phyloP scores from a whole-genome alignment of 2,888 invertebrate genomes.

The Andrena hattorfiana region DNA sequence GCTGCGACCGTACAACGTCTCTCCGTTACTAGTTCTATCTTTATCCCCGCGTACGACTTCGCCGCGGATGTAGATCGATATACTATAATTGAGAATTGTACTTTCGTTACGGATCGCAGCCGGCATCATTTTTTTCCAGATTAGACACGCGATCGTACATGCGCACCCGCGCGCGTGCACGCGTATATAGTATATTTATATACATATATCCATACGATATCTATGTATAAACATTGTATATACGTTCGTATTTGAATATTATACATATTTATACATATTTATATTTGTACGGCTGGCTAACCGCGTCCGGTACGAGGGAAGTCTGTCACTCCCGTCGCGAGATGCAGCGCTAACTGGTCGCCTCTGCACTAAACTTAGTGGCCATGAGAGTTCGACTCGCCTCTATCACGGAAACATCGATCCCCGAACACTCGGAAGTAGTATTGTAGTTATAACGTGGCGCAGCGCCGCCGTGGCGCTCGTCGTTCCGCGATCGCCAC shows the following conservation, averaged over 20 bases:
- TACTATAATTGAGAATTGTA: too few relatives aligned
- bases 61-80: too few relatives aligned
- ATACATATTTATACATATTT: constrained; percentile 23
- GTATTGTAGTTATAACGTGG: constrained; percentile 73
- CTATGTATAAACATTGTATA: constrained; percentile 18
- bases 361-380: too few relatives aligned
- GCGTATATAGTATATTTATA: constrained; percentile 12
- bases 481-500: constrained; percentile 51
- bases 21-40: constrained; percentile 18
- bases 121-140: background rate
- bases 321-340: too few relatives aligned
- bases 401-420: constrained; percentile 51
- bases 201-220: constrained; percentile 11
- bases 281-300: constrained; percentile 33
- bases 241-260: constrained; percentile 16
- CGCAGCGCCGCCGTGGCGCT: constrained; percentile 63
- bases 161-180: background rate
- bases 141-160: background rate
- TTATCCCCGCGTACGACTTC: constrained; percentile 18
- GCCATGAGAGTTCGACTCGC: background rate
- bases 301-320: constrained; percentile 26
- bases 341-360: too few relatives aligned
- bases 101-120: constrained; percentile 19
- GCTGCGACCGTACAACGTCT: constrained; percentile 11
- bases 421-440: constrained; percentile 70